Conservation (phyloP, 1,140 invertebrate genomes). For the Bemisia tabaci region DNA sequence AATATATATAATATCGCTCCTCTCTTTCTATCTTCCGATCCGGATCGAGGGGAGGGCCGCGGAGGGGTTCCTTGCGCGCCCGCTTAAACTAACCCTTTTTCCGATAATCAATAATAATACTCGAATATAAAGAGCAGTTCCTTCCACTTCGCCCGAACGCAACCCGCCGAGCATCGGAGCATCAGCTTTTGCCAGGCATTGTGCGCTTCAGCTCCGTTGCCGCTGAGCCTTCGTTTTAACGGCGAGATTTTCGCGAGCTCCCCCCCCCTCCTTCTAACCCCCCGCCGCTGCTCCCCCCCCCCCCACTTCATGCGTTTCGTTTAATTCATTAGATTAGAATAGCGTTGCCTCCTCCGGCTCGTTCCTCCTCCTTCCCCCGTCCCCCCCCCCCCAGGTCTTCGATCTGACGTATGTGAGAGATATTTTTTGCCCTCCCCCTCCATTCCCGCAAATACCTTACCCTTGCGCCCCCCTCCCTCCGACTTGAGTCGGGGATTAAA, state of each 20-base stretch:
- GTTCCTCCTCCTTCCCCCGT: too few relatives aligned
- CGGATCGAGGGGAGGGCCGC: neutral
- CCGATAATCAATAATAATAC: conserved; percentile 9
- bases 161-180: neutral
- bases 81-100: neutral
- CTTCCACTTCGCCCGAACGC: neutral
- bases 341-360: neutral
- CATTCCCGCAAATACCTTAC: too few relatives aligned
- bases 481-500: too few relatives aligned
- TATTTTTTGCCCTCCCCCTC: neutral
- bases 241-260: too few relatives aligned
- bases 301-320: neutral
- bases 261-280: too few relatives aligned
- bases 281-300: too few relatives aligned
- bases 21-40: conserved; percentile 1
- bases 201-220: too few relatives aligned
- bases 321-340: neutral
- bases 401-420: neutral
- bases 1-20: neutral
- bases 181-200: neutral
- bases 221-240: too few relatives aligned
- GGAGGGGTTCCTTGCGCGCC: too few relatives aligned
- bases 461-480: too few relatives aligned
- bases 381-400: too few relatives aligned
- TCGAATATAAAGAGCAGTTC: conserved; percentile 6